Evolutionary conservation across 2,797 vertebrate species (phyloP), one percentile per base, ranked within the genome.

Genomic region (Mastacembelus armatus): DNA sequence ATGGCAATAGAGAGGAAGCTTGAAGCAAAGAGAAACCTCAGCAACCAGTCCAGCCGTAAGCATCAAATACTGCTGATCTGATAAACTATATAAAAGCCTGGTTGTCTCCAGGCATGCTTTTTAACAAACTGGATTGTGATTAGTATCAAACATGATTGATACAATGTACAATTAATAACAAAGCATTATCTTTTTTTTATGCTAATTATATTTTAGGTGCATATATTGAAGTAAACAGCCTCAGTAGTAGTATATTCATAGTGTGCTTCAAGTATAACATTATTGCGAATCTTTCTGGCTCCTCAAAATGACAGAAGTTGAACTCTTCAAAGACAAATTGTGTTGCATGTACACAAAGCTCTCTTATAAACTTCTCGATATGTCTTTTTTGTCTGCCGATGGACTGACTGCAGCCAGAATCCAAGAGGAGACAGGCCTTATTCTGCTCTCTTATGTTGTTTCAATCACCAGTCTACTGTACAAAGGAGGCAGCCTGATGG

Each of bases 401-500:
- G 81, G 88, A 80, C 81, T 78, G 86, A 86, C 84, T 89, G 83
- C 70, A 81, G 79, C 85, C 80, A 63, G 71, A 83, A 55, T 75
- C 67, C 65, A 55, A 35, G 79, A 82, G 85, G 88, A 89, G 89
- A 91, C 79, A 74, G 87, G 83, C 78, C 85, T 77, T 80, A 60
- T 75, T 65, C 81, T 47, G 50, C 69, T 87, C 88, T 88, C 87
- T 87, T 74, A 66, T 87, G 85, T 88, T 79, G 83, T 88, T 92
- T 90, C 89, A 84, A 86, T 90, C 89, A 87, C 77, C 71, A 66
- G 80, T 78, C 83, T 52, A 59, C 77, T 80, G 82, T 83, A 92
- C 90, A 91, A 92, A 92, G 89, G 86, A 86, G 83, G 85, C 85
- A 83, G 81, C 73, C 77, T 84, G 85, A 88, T 87, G 83, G 85